Evolutionary conservation across 2,113 vertebrate species (phyloP).

Genomic region (Oreochromis tanganicae): DNA sequence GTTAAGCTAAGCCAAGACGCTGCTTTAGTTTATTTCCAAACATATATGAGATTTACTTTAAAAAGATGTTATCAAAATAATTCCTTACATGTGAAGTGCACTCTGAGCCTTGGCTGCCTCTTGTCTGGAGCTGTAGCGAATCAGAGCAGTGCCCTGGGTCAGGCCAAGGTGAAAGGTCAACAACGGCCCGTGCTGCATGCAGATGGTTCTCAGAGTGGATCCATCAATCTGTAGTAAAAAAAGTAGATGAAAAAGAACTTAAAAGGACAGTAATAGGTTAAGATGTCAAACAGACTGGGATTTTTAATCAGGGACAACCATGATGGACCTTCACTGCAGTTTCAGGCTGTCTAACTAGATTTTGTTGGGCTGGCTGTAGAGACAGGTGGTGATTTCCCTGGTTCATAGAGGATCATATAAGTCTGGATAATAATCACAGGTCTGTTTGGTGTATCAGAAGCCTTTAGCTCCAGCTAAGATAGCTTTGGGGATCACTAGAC

Average conservation of each 20-base stretch:
- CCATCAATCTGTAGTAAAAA: conserved; percentile 84
- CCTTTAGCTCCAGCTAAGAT: background rate
- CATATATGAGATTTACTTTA: background rate
- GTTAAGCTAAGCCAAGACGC: background rate
- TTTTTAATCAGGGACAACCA: background rate
- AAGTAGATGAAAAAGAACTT: background rate
- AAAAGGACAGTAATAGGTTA: background rate
- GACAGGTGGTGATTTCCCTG: background rate
- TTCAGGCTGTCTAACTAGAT: background rate
- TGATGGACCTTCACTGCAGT: background rate
- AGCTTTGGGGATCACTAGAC: background rate
- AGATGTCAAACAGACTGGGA: background rate
- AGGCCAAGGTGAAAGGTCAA: conserved; percentile 99
- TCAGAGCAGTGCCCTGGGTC: conserved; percentile 98
- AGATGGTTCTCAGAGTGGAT: conserved; percentile 97
- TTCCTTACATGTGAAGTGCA: conserved; percentile 86
- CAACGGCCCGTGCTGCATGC: conserved; percentile 99
- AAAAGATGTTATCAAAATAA: background rate
- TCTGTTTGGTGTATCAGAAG: background rate
- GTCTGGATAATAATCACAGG: background rate
- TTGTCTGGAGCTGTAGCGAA: conserved; percentile 96
- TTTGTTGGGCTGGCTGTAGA: background rate
- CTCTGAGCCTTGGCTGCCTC: conserved; percentile 99
- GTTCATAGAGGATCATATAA: background rate
- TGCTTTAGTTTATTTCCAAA: background rate